These are phyloP conservation scores for Chamaea fasciata DNA, from an alignment of 2,113 vertebrate genomes.

Conservation along the genomic window DNA sequence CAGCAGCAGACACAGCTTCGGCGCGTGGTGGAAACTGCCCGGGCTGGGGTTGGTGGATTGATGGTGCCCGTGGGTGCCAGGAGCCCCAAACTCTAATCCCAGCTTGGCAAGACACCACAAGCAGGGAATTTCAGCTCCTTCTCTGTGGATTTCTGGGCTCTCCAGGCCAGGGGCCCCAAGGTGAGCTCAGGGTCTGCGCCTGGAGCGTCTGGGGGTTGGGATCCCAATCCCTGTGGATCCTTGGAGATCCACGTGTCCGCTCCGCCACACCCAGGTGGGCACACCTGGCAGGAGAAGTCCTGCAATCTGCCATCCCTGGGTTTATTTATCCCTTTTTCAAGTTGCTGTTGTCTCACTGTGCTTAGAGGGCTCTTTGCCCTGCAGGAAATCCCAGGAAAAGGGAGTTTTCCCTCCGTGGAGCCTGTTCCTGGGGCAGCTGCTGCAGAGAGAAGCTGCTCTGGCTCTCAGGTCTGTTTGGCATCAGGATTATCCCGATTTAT, in stretches of 20 bases:
- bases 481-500: not conserved
- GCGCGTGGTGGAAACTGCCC: not conserved
- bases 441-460: not conserved
- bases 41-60: not conserved
- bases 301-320: accelerated
- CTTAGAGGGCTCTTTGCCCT: not conserved
- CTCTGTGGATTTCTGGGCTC: not conserved
- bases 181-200: accelerated
- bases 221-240: not conserved
- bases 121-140: not conserved
- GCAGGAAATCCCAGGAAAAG: not conserved
- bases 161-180: not conserved
- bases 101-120: not conserved
- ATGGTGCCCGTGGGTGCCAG: not conserved
- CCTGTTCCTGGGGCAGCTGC: not conserved
- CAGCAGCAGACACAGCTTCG: not conserved
- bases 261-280: accelerated
- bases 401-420: not conserved
- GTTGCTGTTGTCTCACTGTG: not conserved
- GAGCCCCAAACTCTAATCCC: not conserved
- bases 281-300: not conserved
- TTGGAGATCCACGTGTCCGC: accelerated
- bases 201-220: accelerated
- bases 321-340: not conserved
- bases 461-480: not conserved